Evolutionary conservation across 1,140 invertebrate species (phyloP).

Genomic region (Xylocopa sonorina): DNA sequence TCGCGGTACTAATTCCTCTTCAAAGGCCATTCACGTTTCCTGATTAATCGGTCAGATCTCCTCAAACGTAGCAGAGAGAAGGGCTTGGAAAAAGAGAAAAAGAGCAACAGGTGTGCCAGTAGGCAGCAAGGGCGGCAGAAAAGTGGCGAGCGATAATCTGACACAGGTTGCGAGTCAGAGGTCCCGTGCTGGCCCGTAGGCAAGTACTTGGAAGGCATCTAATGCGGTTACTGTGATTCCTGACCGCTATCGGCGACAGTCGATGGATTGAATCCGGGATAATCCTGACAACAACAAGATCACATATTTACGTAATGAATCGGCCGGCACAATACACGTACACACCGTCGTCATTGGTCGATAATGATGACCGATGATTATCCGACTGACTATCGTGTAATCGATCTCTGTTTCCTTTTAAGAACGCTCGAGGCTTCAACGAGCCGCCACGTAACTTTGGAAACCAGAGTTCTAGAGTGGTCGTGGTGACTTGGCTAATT

Average conservation of each 20-base stretch:
- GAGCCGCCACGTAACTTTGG: too few relatives aligned
- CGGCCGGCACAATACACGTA: neutral
- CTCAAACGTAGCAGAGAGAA: neutral
- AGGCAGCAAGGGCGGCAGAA: neutral
- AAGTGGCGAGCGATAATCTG: neutral
- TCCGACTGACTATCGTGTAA: neutral
- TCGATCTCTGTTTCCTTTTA: neutral
- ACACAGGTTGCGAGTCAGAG: neutral
- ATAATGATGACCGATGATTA: too few relatives aligned
- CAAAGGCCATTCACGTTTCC: neutral
- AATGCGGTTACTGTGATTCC: conserved; percentile 24
- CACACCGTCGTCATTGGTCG: neutral
- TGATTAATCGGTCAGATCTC: neutral
- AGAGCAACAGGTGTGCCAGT: conserved; percentile 34
- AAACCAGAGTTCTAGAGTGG: too few relatives aligned
- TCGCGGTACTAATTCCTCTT: conserved; percentile 5
- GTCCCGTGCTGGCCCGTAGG: neutral
- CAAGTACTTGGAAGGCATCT: conserved; percentile 35
- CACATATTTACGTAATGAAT: conserved; percentile 25
- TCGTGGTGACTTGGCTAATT: too few relatives aligned
- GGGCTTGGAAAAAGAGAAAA: neutral
- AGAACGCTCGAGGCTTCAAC: neutral
- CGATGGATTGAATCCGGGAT: conserved; percentile 20
- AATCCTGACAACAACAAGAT: conserved; percentile 40
- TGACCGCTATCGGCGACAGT: neutral